Base-by-base conservation (phyloP, 2,888 invertebrate genomes). In the Drosophila seclusa region DNA sequence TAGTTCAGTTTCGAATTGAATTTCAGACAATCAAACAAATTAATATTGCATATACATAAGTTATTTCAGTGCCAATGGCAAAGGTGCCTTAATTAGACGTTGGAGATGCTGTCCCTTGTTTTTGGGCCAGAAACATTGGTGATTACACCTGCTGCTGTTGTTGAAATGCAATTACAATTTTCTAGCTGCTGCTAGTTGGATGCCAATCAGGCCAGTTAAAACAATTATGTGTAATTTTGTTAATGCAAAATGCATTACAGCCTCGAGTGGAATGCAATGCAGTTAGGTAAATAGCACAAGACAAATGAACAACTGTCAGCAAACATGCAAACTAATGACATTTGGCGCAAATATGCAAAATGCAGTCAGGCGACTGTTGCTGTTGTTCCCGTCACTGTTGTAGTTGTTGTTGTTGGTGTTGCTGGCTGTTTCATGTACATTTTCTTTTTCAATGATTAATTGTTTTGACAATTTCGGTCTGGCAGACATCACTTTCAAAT, bases 371-470 rank as follows among this genome's bases (percentile, higher is more conserved):
- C 76, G 62, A 29, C 45, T 29, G 54, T 55, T 50, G 50, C n/a
- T 29, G 49, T 27, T 53, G 66, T 58, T 60, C 11, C 16, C n/a
- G 50, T 18, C 21, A 34, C 59, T 54, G 31, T 27, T 53, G 71
- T 27, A 34, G 63, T 21, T n/a, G 40, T n/a, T 57, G 58, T 24
- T 61, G 54, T 13, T 66, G 38, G 13, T 36, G 62, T 18, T 42
- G 60, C 21, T 68, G 60, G 65, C 72, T 69, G 74, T 73, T 74
- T 66, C 80, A 71, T 82, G 80, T 71, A 85, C 81, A 85, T 80
- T 89, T 89, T 89, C 88, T 88, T 80, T 83, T 83, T 89, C 87
- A 88, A 88, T 87, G 87, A 87, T 87, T 89, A 87, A 87, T 87
- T 87, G 90, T 89, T 87, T 89, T 89, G 87, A 87, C 87, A 87